These are phyloP conservation scores for Lordiphosa clarofinis DNA, from an alignment of 1,140 invertebrate genomes.

Conservation along the genomic window DNA sequence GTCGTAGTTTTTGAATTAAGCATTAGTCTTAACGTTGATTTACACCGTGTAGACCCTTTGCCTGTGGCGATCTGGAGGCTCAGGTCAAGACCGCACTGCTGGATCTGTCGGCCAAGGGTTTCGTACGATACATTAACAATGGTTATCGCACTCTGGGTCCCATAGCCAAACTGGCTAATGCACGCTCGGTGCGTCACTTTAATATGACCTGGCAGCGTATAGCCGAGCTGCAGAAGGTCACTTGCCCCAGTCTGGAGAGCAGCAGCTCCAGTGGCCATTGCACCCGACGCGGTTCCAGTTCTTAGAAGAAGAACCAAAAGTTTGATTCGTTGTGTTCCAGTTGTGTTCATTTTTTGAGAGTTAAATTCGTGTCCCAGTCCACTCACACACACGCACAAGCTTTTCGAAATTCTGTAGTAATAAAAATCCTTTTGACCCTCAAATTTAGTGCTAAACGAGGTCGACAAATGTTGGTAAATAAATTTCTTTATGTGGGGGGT, in stretches of 20 bases:
- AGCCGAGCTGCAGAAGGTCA: conserved; percentile 61
- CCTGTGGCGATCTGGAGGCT: conserved; percentile 65
- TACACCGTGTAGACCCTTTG: conserved; percentile 46
- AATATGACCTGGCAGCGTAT: conserved; percentile 69
- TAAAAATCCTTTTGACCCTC: conserved; percentile 5
- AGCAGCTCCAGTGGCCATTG: conserved; percentile 20
- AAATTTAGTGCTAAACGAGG: conserved; percentile 17
- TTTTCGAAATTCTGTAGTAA: conserved; percentile 18
- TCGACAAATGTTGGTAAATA: conserved; percentile 25
- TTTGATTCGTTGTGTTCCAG: conserved; percentile 3
- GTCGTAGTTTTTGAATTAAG: conserved; percentile 1
- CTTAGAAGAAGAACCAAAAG: background rate
- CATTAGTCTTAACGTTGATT: background rate
- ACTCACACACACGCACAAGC: background rate
- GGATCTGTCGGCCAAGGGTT: conserved; percentile 60
- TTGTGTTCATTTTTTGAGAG: conserved; percentile 9
- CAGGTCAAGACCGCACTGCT: conserved; percentile 68
- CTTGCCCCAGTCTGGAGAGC: conserved; percentile 37
- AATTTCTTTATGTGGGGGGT: conserved; percentile 17
- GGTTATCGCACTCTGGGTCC: conserved; percentile 73
- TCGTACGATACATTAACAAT: conserved; percentile 62
- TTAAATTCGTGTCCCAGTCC: conserved; percentile 5
- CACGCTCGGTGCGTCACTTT: conserved; percentile 64
- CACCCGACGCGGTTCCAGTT: conserved; percentile 39
- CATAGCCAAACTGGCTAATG: conserved; percentile 69